Evolutionary conservation across 1,140 invertebrate species (phyloP).

Genomic region (Harpegnathos saltator): DNA sequence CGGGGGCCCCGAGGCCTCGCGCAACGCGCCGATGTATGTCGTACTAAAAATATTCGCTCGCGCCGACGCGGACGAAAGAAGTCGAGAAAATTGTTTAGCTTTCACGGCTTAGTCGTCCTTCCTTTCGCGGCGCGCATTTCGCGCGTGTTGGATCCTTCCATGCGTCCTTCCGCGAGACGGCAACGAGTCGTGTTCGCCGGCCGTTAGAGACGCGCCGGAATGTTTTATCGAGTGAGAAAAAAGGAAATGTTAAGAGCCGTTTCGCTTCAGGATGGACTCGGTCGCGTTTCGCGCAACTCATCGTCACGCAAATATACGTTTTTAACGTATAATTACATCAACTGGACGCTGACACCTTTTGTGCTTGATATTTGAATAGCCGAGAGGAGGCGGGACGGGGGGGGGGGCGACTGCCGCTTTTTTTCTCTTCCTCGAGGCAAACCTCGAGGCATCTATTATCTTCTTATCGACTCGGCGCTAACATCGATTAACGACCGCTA

Average conservation of each 20-base stretch:
- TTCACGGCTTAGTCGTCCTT: neutral
- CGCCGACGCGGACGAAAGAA: neutral
- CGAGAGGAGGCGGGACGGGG: too few species aligned
- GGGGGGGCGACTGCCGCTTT: too few species aligned
- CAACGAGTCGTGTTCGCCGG: neutral
- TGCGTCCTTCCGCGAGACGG: neutral
- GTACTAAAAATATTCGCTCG: constrained; percentile 32
- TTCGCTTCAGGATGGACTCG: too few species aligned
- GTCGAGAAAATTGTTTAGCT: neutral
- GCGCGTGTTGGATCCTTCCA: neutral
- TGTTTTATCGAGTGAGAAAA: too few species aligned
- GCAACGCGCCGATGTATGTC: neutral
- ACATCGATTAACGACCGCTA: neutral
- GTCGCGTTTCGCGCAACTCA: too few species aligned
- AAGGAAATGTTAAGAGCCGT: too few species aligned
- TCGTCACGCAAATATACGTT: too few species aligned
- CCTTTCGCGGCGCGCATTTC: neutral
- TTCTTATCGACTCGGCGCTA: neutral
- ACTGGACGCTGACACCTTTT: too few species aligned
- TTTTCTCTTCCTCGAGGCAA: too few species aligned
- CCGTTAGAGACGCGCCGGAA: neutral
- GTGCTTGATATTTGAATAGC: too few species aligned
- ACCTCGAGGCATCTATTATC: neutral
- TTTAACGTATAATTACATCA: too few species aligned
- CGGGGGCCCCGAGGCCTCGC: neutral